Percentiles rank a stretch among this genome's conserved stretches.
Conservation (phyloP, 2,113 vertebrate species). For the Tonatia bakeri region DNA sequence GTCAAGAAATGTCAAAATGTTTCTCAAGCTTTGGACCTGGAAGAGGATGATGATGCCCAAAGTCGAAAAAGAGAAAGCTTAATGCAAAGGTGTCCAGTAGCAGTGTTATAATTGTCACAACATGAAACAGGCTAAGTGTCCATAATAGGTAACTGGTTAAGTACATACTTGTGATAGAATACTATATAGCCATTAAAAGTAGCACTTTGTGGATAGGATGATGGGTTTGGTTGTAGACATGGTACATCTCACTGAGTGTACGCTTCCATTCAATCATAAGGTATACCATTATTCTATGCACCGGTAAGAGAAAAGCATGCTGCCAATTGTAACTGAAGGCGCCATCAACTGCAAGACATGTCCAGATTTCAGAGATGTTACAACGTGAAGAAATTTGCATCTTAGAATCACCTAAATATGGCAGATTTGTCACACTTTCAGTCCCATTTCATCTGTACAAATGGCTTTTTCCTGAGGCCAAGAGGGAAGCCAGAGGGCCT, state of each 20-base stretch:
- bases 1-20: background rate
- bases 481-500: background rate
- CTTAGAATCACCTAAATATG: background rate
- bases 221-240: background rate
- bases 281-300: background rate
- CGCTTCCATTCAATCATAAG: background rate
- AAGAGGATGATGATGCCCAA: background rate
- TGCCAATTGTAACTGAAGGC: background rate
- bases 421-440: background rate
- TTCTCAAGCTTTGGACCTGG: background rate
- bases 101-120: background rate
- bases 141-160: background rate
- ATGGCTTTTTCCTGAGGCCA: background rate
- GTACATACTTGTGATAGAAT: background rate
- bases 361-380: background rate
- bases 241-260: background rate
- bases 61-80: background rate
- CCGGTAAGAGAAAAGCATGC: background rate
- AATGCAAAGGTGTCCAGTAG: background rate
- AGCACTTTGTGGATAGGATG: background rate
- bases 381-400: background rate
- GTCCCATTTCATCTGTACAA: background rate
- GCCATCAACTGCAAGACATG: background rate
- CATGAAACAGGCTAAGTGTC: background rate
- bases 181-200: background rate